phyloP scores from a whole-genome alignment of 2,797 vertebrate species.

The Poecile montanus region DNA sequence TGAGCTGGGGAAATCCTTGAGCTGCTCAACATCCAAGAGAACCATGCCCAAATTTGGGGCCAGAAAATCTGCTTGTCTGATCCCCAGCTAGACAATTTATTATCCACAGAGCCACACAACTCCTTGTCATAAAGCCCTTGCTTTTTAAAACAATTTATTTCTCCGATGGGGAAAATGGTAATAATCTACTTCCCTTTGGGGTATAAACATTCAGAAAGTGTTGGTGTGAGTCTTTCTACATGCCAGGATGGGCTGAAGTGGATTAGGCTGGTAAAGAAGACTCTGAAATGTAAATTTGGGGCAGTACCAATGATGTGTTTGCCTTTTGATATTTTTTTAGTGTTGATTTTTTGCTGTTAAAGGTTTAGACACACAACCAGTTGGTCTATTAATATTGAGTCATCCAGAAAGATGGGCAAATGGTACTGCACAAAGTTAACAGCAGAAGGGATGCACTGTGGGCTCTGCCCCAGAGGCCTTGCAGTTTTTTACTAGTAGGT shows the following conservation, averaged over 20 bases:
- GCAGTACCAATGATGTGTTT: background rate
- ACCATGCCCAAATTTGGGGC: background rate
- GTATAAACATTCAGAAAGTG: background rate
- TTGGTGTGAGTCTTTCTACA: background rate
- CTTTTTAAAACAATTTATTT: background rate
- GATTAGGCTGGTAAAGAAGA: background rate
- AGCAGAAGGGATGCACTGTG: background rate
- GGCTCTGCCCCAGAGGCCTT: background rate
- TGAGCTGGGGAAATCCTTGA: background rate
- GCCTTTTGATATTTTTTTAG: background rate
- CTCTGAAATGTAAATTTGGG: background rate
- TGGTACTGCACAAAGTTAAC: background rate
- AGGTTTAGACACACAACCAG: background rate
- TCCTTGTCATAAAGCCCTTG: fast-evolving
- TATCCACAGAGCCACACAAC: background rate
- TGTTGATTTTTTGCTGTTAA: background rate
- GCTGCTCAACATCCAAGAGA: background rate
- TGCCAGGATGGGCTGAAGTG: background rate
- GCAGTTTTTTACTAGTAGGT: background rate
- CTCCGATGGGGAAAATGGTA: background rate
- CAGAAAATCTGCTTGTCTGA: background rate
- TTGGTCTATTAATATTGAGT: background rate
- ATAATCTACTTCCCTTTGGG: background rate
- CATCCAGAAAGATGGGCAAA: background rate
- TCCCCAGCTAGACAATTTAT: background rate